Evolutionary conservation across 2,113 vertebrate species (phyloP).

Genomic region (Chloropsis hardwickii): DNA sequence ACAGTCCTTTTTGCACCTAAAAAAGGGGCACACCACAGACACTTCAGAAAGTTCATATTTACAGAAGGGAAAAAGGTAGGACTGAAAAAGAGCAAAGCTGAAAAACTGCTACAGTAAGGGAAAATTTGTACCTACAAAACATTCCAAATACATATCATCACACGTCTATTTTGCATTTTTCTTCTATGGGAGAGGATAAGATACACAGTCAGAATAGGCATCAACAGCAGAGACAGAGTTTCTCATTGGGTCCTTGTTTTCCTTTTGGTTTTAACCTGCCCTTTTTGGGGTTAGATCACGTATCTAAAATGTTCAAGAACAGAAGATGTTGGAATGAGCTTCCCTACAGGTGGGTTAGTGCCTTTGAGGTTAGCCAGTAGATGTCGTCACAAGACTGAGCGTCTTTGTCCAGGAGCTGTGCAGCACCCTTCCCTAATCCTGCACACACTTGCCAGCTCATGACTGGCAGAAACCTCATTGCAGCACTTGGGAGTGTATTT

Average conservation of each 20-base stretch:
- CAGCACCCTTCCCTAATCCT: not conserved
- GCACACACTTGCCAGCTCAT: not conserved
- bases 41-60: not conserved
- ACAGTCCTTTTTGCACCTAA: not conserved
- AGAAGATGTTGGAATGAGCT: not conserved
- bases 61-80: not conserved
- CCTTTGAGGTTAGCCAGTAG: conserved; percentile 45
- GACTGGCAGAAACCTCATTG: not conserved
- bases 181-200: not conserved
- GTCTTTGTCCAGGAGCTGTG: not conserved
- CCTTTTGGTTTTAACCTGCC: not conserved
- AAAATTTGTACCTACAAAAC: not conserved
- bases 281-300: not conserved
- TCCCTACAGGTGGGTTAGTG: not conserved
- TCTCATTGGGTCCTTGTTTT: not conserved
- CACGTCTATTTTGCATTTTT: not conserved
- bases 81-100: not conserved
- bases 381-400: conserved; percentile 47
- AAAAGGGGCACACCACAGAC: not conserved
- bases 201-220: not conserved
- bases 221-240: not conserved
- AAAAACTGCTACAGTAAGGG: not conserved
- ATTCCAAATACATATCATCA: not conserved
- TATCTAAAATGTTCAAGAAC: not conserved
- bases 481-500: not conserved